These are phyloP conservation scores for Athalia cordata DNA, from an alignment of 2,888 invertebrate species.

Conservation along the genomic window DNA sequence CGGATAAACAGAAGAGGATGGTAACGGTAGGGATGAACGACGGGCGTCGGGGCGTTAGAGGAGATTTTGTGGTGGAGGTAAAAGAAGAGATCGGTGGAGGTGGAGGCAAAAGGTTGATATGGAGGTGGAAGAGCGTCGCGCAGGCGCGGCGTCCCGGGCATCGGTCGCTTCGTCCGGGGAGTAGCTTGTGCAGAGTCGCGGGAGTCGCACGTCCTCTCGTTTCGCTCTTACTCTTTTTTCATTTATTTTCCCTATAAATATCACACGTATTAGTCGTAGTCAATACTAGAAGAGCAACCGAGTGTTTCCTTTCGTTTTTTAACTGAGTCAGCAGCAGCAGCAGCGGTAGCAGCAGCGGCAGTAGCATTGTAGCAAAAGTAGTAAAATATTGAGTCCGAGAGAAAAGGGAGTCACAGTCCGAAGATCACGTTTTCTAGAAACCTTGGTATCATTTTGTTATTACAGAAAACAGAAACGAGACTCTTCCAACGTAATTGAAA, in stretches of 20 bases:
- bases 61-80: conserved; percentile 29
- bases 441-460: conserved; percentile 37
- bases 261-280: conserved; percentile 20
- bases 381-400: too few species aligned
- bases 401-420: not conserved
- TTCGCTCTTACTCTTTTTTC: conserved; percentile 54
- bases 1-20: conserved; percentile 47
- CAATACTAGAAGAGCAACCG: conserved; percentile 22
- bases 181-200: conserved; percentile 71
- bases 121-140: conserved; percentile 54
- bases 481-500: not conserved
- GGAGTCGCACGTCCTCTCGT: conserved; percentile 67
- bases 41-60: conserved; percentile 42
- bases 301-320: conserved; percentile 34
- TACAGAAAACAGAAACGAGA: conserved; percentile 31
- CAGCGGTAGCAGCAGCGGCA: not conserved
- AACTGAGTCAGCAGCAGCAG: conserved; percentile 24
- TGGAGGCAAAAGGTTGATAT: conserved; percentile 39
- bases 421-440: not conserved
- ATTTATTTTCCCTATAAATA: not conserved
- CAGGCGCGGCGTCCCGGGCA: conserved; percentile 63
- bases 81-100: conserved; percentile 27
- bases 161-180: conserved; percentile 61
- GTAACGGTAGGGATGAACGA: conserved; percentile 40
- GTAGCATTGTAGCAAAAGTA: too few species aligned